phyloP scores from a whole-genome alignment of 2,888 invertebrate species.

The Lacanobia oleracea region DNA sequence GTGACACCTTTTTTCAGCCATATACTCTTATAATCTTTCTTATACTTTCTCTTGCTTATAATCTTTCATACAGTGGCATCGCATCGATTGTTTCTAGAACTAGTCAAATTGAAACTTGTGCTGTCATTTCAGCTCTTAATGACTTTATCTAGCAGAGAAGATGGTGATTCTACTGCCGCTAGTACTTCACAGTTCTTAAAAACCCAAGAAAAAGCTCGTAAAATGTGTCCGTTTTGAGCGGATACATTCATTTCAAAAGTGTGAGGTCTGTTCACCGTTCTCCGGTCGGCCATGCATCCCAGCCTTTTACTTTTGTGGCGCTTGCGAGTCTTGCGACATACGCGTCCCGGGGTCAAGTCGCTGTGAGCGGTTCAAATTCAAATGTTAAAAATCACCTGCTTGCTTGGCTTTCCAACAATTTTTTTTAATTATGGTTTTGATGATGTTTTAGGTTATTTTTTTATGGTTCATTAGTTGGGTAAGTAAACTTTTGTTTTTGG shows the following conservation, averaged over 20 bases:
- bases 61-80: no score
- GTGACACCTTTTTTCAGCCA: no score
- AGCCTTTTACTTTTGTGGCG: slow-evolving; percentile 76
- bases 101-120: no score
- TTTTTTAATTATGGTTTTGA: slow-evolving; percentile 10
- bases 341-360: slow-evolving; percentile 77
- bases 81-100: no score
- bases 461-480: no score
- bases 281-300: slow-evolving; percentile 73
- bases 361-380: slow-evolving; percentile 74
- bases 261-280: slow-evolving; percentile 60
- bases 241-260: slow-evolving; percentile 57
- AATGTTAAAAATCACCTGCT: slow-evolving; percentile 67
- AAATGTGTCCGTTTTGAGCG: slow-evolving; percentile 15
- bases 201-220: neutral
- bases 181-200: neutral
- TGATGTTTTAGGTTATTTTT: slow-evolving; percentile 4
- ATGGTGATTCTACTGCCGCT: neutral
- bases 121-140: neutral
- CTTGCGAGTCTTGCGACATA: slow-evolving; percentile 66
- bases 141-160: no score
- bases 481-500: neutral
- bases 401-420: slow-evolving; percentile 29
- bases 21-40: no score
- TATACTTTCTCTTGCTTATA: no score